Base-by-base conservation (phyloP, 1,140 invertebrate species). In the Arion vulgaris region DNA sequence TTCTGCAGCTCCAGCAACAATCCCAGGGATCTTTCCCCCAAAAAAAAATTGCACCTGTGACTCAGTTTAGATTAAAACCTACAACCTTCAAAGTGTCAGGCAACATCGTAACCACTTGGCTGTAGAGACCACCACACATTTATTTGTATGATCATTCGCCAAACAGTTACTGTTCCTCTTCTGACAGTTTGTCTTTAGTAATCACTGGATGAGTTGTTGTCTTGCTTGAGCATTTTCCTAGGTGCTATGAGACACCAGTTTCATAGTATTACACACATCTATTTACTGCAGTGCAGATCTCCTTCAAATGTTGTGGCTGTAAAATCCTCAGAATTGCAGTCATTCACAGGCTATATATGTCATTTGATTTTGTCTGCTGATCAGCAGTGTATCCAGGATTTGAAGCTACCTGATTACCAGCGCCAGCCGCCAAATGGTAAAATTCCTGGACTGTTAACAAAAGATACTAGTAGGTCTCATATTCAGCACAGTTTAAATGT, bases 311-410 rank as follows among this genome's bases (percentile, higher is more conserved):
- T 57, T 57, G 9, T 23, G 26, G 15, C 53, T n/a, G 68, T n/a
- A 71, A 34, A 71, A 71, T 1, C 7, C 68, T 34, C 32, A 34
- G 32, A 66, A 66, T 34, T 34, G 4, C 28, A 66, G 62, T 34
- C 17, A 34, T 66, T 66, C 28, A 32, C n/a, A 66, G 62, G n/a
- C 28, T 17, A 32, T 17, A 32, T 66, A 17, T 34, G 5, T 32
- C 28, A 66, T 66, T 39, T 73, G 71, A 73, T 73, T 41, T 73
- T 73, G 28, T 73, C 71, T 73, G 71, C 71, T 73, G 71, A 9
- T 9, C 39, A 72, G 69, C 69, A 41, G 28, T 36, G 41, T 53
- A 36, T 53, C 41, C 49, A 51, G 74, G 49, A 51, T 2, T 2
- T 23, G 74, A 76, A 76, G 45, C 41, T 19, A 1, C 49, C 49